A percentile compares a stretch with the other conserved stretches of the same genome.
phyloP scores from a whole-genome alignment of 2,888 invertebrate species.

The Tribolium freemani region DNA sequence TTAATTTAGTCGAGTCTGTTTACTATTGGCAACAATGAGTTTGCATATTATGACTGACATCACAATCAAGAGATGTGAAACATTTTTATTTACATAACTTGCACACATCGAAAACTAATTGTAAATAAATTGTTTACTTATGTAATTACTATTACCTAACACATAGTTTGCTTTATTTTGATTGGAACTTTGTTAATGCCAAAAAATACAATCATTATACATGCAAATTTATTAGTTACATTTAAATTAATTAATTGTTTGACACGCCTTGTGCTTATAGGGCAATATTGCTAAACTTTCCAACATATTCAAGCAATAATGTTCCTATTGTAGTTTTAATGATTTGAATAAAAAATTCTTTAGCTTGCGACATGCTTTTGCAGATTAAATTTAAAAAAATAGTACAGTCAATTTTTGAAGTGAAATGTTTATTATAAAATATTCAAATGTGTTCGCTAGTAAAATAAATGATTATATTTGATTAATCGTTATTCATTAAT shows the following conservation, averaged over 20 bases:
- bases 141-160: constrained; percentile 1
- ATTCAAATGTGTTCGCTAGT: not conserved
- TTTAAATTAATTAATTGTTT: too few species aligned
- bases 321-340: too few species aligned
- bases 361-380: too few species aligned
- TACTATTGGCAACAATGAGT: constrained; percentile 7
- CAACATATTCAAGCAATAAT: too few species aligned
- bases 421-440: not conserved
- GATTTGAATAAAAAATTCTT: too few species aligned
- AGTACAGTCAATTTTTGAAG: too few species aligned
- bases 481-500: not conserved
- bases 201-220: not conserved
- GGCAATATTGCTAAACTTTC: too few species aligned
- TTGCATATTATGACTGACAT: constrained; percentile 15
- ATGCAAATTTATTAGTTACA: not conserved
- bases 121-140: constrained; percentile 8
- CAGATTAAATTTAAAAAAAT: too few species aligned
- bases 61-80: constrained; percentile 26
- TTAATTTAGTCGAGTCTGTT: constrained; percentile 10
- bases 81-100: constrained; percentile 16
- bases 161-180: not conserved
- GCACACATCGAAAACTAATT: constrained; percentile 2
- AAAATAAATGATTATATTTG: not conserved
- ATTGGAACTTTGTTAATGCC: not conserved
- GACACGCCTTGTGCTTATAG: too few species aligned